phyloP scores from a whole-genome alignment of 2,113 vertebrate species.

The Corapipo altera region DNA sequence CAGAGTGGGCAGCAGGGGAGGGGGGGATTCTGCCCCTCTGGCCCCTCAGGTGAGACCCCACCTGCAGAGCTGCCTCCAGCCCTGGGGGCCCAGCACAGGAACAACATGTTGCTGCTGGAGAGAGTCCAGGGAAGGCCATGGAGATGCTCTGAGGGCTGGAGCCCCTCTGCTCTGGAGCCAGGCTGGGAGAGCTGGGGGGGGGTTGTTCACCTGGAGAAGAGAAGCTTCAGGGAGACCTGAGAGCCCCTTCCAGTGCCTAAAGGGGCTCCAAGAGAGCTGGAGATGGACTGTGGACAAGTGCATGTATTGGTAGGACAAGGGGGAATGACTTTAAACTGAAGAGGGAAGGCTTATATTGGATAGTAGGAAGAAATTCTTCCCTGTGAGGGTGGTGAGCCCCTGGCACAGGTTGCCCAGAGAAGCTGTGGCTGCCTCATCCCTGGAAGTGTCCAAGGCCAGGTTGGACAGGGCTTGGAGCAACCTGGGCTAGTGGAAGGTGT shows the following conservation, averaged over 20 bases:
- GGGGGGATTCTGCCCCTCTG: neutral
- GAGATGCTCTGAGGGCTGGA: neutral
- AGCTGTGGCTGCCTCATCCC: neutral
- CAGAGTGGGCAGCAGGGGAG: neutral
- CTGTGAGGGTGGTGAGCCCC: accelerated
- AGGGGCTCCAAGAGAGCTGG: neutral
- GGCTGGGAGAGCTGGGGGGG: neutral
- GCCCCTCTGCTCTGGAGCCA: neutral
- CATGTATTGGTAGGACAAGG: neutral
- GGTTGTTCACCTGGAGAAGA: neutral
- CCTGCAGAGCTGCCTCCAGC: neutral
- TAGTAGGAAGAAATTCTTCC: neutral
- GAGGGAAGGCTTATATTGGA: neutral
- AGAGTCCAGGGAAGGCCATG: accelerated
- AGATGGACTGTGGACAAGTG: neutral
- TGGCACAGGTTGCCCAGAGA: neutral
- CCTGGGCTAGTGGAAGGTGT: neutral
- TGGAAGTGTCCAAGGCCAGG: neutral
- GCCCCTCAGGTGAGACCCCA: neutral
- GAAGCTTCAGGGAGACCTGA: neutral
- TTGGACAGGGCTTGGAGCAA: neutral
- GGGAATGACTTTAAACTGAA: neutral
- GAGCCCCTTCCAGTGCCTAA: neutral
- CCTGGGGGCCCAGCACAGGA: neutral
- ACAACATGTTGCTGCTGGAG: neutral